Conservation (phyloP, 92 coral and sea anemone species). For the Bergia puertoricense region DNA sequence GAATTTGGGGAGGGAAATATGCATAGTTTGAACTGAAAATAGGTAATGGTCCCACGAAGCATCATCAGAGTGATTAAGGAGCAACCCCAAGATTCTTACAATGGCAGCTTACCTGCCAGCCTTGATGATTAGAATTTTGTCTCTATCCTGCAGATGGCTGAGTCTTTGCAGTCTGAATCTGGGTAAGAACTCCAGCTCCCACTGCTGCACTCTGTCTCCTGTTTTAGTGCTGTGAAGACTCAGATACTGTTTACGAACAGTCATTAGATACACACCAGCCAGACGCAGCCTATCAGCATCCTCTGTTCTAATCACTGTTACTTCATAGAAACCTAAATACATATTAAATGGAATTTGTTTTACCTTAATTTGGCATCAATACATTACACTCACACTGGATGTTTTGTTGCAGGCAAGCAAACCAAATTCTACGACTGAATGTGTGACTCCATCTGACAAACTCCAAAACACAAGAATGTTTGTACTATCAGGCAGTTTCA, state of each 20-base stretch:
- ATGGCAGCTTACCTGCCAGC: slow-evolving; percentile 80
- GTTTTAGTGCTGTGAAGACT: slow-evolving; percentile 87
- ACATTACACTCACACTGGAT: no score
- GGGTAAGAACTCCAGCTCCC: slow-evolving; percentile 93
- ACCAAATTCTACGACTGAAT: no score
- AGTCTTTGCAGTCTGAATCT: slow-evolving; percentile 85
- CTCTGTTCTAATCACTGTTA: slow-evolving; percentile 79
- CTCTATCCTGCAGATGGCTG: slow-evolving; percentile 87
- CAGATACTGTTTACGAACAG: slow-evolving; percentile 84
- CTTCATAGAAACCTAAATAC: slow-evolving; percentile 83
- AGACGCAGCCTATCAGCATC: slow-evolving; percentile 85
- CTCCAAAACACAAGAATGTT: no score
- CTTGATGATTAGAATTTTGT: slow-evolving; percentile 82
- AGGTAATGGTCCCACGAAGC: no score
- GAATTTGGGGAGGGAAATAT: no score
- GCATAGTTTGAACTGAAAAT: no score
- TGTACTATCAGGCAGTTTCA: no score
- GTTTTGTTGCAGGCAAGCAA: no score
- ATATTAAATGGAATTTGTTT: neutral
- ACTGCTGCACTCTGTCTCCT: slow-evolving; percentile 74
- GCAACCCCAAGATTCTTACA: neutral
- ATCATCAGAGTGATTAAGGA: no score
- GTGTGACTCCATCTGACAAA: no score
- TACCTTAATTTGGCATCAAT: no score
- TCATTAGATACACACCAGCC: slow-evolving; percentile 86